Percentiles rank a stretch among this genome's conserved stretches.
Evolutionary conservation across 2,888 invertebrate genomes (phyloP).

Genomic region (Caenorhabditis sp.): DNA sequence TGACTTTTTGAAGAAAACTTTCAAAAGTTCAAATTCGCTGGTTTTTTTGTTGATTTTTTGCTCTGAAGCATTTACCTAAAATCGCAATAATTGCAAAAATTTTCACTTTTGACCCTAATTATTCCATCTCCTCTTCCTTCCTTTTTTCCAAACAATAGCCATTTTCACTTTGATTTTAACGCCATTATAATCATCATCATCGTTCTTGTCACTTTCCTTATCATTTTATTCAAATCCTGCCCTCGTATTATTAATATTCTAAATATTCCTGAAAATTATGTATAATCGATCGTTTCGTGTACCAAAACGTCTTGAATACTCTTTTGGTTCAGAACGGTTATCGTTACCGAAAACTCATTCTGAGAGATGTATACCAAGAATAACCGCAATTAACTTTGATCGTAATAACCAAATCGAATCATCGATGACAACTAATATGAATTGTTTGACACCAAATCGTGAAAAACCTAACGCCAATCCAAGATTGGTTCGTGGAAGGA

Average conservation of each 20-base stretch:
- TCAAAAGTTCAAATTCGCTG: no score
- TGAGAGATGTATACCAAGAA: constrained; percentile 36
- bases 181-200: constrained; percentile 3
- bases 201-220: neutral
- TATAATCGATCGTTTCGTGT: constrained; percentile 45
- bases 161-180: constrained; percentile 5
- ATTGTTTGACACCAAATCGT: constrained; percentile 42
- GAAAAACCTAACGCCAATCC: constrained; percentile 46
- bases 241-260: neutral
- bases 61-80: neutral
- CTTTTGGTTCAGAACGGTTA: constrained; percentile 35
- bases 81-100: neutral
- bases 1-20: no score
- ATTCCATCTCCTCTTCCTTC: neutral
- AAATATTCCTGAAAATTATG: constrained; percentile 10
- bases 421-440: constrained; percentile 16
- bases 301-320: constrained; percentile 27
- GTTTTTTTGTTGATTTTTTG: no score
- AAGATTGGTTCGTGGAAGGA: constrained; percentile 62
- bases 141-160: constrained; percentile 1
- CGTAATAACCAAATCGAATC: neutral
- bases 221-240: neutral
- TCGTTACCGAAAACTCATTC: constrained; percentile 27
- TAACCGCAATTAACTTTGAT: constrained; percentile 8
- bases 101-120: constrained; percentile 4